Base-by-base conservation (phyloP, 2,797 vertebrate genomes). In the Lithobates pipiens region DNA sequence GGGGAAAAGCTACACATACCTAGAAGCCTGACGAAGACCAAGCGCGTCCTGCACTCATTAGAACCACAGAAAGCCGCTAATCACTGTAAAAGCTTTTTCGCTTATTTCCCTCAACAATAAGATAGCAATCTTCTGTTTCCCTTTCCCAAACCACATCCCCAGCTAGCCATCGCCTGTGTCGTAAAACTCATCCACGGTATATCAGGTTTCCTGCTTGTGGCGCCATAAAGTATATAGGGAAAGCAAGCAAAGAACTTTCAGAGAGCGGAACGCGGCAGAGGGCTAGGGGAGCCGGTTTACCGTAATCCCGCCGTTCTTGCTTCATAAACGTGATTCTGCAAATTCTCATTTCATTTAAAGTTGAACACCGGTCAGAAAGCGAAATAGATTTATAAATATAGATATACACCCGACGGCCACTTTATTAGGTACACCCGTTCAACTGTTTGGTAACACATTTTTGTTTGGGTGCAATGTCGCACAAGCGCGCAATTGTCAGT, bases 71-170 rank as follows among this genome's bases (percentile, higher is more conserved):
- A 76, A 29, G 21, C 46, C 76, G 71, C 77, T 80, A 57, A 76
- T 80, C 61, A 67, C 83, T n/a, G 69, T 75, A 61, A 85, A 80
- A 85, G 77, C 77, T 75, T 85, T 61, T 29, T 44, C 29, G 61
- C 79, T 8, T 34, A 21, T 32, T 74, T 85, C 61, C 65, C 70
- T 76, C 29, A 10, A 42, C 84, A 85, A 80, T 85, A 80, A 80
- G 71, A 85, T 81, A 34, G 5, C 78, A 80, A 80, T 85, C 84
- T 85, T 44, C 61, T 76, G 72, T 42, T 50, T n/a, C 27, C 42
- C 36, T 74, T 76, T 46, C n/a, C 2, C 57, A 70, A 85, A 85
- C 84, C 84, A 85, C 84, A 85, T 85, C 84, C 84, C 78, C 79
- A 23, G 57, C 83, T 36, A n/a, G n/a, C 25, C 11, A 57, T 29